These are phyloP conservation scores for Colossoma macropomum DNA, from an alignment of 2,113 vertebrate species.

Conservation along the genomic window DNA sequence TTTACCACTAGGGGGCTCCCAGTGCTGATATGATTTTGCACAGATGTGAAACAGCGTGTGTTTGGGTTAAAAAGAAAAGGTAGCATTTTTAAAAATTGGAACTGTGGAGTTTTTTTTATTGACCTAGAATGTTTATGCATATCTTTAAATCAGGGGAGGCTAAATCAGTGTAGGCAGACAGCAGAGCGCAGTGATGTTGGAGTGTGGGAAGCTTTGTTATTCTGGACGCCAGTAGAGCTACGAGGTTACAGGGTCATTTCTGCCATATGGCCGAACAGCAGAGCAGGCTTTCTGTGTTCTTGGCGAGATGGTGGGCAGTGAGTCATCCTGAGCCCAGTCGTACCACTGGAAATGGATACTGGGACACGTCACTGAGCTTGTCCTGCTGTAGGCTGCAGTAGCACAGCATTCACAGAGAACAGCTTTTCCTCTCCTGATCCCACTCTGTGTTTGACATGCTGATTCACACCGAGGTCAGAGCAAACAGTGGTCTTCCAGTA, in stretches of 20 bases:
- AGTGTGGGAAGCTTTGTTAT: not conserved
- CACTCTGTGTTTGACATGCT: not conserved
- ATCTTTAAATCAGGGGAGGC: not conserved
- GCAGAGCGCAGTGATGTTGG: not conserved
- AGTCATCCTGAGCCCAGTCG: not conserved
- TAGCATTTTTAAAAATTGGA: too few species aligned
- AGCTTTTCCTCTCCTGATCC: not conserved
- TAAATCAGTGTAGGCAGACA: not conserved
- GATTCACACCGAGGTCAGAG: not conserved
- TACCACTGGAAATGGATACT: not conserved
- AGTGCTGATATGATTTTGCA: not conserved
- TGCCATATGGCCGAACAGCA: slow-evolving; percentile 2
- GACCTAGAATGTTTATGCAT: too few species aligned
- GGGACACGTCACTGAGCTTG: not conserved
- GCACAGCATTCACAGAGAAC: too few species aligned
- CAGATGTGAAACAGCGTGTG: not conserved
- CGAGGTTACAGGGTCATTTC: not conserved
- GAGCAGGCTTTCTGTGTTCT: not conserved
- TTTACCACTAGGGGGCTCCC: not conserved
- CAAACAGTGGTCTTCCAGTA: not conserved
- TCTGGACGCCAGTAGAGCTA: not conserved
- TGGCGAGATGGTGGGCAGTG: not conserved
- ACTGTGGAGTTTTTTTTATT: too few species aligned
- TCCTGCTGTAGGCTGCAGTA: not conserved
- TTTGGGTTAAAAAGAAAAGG: not conserved